Evolutionary conservation across 1,140 invertebrate species (phyloP).

Genomic region (Coptotermes formosanus): DNA sequence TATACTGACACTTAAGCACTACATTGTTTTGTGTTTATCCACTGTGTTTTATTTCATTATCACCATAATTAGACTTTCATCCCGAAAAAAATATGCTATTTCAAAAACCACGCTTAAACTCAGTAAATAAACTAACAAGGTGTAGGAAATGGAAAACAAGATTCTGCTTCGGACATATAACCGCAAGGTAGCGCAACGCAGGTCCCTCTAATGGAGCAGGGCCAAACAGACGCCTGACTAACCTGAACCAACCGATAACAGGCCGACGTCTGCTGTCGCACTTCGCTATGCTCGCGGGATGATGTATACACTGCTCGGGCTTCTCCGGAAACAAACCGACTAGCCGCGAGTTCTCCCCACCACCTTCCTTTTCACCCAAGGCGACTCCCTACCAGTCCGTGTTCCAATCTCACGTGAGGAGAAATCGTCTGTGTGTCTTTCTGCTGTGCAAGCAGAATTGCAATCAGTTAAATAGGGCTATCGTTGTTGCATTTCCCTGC

Average conservation of each 20-base stretch:
- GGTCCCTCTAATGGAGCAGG: not conserved
- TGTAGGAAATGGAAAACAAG: not conserved
- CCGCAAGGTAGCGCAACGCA: not conserved
- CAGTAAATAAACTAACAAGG: not conserved
- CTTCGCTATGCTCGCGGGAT: not conserved
- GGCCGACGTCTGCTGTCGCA: not conserved
- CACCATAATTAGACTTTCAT: not conserved
- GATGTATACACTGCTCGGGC: not conserved
- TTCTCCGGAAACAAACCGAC: slow-evolving; percentile 1
- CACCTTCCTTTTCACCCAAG: not conserved
- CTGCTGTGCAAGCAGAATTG: not conserved
- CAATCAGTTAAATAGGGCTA: not conserved
- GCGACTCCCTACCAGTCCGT: not conserved
- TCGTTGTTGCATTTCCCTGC: not conserved
- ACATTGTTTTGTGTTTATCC: not conserved
- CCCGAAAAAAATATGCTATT: not conserved
- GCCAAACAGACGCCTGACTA: not conserved
- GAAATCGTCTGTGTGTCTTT: not conserved
- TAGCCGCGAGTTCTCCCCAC: not conserved
- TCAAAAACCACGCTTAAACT: not conserved
- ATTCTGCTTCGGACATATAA: not conserved
- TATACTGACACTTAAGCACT: not conserved
- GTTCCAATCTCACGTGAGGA: not conserved
- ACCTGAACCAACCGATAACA: slow-evolving; percentile 9
- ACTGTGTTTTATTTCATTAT: not conserved